These are phyloP conservation scores for Sisyra nigra DNA, from an alignment of 2,888 invertebrate genomes.

Conservation along the genomic window DNA sequence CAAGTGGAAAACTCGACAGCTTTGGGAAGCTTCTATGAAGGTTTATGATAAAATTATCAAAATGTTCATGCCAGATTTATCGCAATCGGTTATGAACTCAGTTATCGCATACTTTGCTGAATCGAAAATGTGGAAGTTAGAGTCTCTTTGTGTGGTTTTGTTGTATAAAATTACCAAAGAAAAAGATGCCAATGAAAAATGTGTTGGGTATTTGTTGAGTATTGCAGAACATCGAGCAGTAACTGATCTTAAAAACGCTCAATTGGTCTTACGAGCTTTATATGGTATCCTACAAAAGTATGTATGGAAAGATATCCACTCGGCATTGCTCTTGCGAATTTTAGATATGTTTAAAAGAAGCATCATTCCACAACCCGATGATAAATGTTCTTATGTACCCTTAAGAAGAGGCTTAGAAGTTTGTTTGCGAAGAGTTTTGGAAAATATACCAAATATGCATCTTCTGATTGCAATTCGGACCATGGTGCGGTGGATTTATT, in stretches of 20 bases:
- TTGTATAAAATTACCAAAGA: slow-evolving; percentile 16
- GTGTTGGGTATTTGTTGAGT: too few species aligned
- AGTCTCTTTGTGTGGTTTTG: slow-evolving; percentile 24
- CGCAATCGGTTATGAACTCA: slow-evolving; percentile 21
- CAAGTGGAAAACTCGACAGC: too few species aligned
- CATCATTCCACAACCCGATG: slow-evolving; percentile 18
- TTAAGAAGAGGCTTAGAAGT: slow-evolving; percentile 35
- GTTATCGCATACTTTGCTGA: slow-evolving; percentile 24
- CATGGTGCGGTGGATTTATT: slow-evolving; percentile 34
- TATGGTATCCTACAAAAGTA: too few species aligned
- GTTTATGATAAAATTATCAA: too few species aligned
- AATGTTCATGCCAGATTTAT: slow-evolving; percentile 16
- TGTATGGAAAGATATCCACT: too few species aligned
- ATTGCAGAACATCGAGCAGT: too few species aligned
- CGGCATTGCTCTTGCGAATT: slow-evolving; percentile 14
- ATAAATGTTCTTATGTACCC: slow-evolving; percentile 20
- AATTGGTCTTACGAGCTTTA: too few species aligned
- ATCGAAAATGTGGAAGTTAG: slow-evolving; percentile 27
- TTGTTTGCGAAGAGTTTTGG: slow-evolving; percentile 34
- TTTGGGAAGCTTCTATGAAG: too few species aligned
- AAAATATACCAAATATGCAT: slow-evolving; percentile 30
- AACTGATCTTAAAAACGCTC: too few species aligned
- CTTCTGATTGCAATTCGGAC: slow-evolving; percentile 30
- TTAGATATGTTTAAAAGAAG: slow-evolving; percentile 31
- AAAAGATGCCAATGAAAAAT: too few species aligned